Percentiles rank a stretch among this genome's conserved stretches.
Conservation (phyloP, 2,797 vertebrate genomes). For the Phylloscopus collybita region DNA sequence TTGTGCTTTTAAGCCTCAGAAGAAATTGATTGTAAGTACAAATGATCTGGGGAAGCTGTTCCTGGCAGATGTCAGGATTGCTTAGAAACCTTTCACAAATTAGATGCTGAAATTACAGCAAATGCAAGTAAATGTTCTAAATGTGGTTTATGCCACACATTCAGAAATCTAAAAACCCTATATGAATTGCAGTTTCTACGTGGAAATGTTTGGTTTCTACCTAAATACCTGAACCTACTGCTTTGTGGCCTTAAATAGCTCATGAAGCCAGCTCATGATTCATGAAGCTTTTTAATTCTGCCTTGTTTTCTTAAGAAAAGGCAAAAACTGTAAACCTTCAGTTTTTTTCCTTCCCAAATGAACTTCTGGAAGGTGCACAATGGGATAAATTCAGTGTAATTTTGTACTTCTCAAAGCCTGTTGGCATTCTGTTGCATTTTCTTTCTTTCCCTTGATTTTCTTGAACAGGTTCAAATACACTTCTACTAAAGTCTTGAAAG, state of each 20-base stretch:
- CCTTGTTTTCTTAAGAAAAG: conserved; percentile 11
- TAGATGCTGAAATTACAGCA: background rate
- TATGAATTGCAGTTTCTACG: background rate
- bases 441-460: background rate
- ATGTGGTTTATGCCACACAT: background rate
- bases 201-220: background rate
- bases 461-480: background rate
- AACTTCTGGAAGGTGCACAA: background rate
- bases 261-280: background rate
- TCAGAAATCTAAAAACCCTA: background rate
- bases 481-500: background rate
- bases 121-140: background rate
- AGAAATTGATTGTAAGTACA: background rate
- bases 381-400: background rate
- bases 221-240: background rate
- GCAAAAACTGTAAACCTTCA: background rate
- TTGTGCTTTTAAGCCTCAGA: background rate
- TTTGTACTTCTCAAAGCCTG: background rate
- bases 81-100: conserved; percentile 4
- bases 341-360: background rate
- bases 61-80: background rate
- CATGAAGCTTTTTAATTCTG: background rate
- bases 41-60: background rate
- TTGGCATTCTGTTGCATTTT: background rate
- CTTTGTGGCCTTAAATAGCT: background rate